These are phyloP conservation scores for Macropis europaea DNA, from an alignment of 2,888 invertebrate genomes.

Conservation along the genomic window DNA sequence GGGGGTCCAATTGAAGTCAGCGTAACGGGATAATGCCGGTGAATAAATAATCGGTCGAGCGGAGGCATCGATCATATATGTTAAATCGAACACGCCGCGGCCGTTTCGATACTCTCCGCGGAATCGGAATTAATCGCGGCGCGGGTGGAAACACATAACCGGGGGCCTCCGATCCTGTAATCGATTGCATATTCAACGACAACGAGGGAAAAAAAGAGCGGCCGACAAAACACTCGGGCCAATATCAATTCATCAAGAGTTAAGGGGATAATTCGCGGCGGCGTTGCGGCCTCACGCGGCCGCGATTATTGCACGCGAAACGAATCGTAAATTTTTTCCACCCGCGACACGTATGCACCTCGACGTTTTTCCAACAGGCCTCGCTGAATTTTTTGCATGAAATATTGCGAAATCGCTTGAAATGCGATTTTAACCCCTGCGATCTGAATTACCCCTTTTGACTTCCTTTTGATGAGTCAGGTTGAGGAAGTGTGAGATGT, in stretches of 20 bases:
- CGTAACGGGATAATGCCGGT: constrained; percentile 20
- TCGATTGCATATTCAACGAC: constrained; percentile 50
- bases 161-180: constrained; percentile 38
- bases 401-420: background rate
- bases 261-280: constrained; percentile 48
- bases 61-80: constrained; percentile 47
- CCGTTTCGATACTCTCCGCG: constrained; percentile 29
- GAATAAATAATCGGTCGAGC: constrained; percentile 43
- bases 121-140: constrained; percentile 47
- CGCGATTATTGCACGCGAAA: constrained; percentile 41
- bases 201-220: constrained; percentile 8
- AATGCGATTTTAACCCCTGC: no score
- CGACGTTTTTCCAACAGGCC: background rate
- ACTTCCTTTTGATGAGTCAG: no score
- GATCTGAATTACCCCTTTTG: no score
- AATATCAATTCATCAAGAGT: constrained; percentile 49
- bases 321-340: constrained; percentile 46
- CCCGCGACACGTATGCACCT: no score
- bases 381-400: background rate
- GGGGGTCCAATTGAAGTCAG: constrained; percentile 16
- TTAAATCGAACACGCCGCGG: constrained; percentile 42
- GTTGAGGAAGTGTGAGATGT: no score
- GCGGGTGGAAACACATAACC: constrained; percentile 10
- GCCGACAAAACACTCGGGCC: constrained; percentile 34
- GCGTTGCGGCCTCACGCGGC: constrained; percentile 36